Percentiles rank a stretch among this genome's conserved stretches.
Evolutionary conservation across 2,113 vertebrate genomes (phyloP).

Genomic region (Microtus oregoni): DNA sequence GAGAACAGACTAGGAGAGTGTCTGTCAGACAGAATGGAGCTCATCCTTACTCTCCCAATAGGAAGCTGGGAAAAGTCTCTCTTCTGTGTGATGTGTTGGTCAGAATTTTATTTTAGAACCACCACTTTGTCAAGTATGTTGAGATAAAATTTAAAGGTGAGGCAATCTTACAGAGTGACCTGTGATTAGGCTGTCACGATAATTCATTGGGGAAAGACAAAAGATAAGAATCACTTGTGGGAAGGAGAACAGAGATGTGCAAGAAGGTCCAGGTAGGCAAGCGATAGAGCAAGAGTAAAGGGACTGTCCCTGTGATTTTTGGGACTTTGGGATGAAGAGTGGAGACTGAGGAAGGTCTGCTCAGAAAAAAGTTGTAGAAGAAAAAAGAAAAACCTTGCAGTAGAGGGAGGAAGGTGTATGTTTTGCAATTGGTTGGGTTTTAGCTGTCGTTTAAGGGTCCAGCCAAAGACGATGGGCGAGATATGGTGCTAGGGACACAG

Average conservation of each 20-base stretch:
- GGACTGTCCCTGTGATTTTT: too few relatives aligned
- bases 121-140: not conserved
- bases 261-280: not conserved
- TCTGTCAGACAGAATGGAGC: not conserved
- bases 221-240: not conserved
- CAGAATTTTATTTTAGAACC: slow-evolving; percentile 1
- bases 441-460: not conserved
- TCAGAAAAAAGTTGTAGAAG: not conserved
- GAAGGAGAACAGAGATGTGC: not conserved
- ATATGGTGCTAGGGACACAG: not conserved
- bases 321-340: not conserved
- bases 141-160: not conserved
- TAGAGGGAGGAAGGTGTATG: not conserved
- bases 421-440: not conserved
- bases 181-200: not conserved
- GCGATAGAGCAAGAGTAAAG: not conserved
- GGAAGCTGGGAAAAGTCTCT: not conserved
- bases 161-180: not conserved
- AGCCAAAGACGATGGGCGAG: not conserved
- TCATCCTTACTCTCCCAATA: not conserved
- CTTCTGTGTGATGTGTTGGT: not conserved
- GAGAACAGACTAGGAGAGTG: not conserved
- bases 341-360: not conserved
- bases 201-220: not conserved
- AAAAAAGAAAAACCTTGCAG: not conserved